A percentile compares a stretch with the other conserved stretches of the same genome.
Evolutionary conservation across 2,113 vertebrate species (phyloP).

Genomic region (Tapirus terrestris): DNA sequence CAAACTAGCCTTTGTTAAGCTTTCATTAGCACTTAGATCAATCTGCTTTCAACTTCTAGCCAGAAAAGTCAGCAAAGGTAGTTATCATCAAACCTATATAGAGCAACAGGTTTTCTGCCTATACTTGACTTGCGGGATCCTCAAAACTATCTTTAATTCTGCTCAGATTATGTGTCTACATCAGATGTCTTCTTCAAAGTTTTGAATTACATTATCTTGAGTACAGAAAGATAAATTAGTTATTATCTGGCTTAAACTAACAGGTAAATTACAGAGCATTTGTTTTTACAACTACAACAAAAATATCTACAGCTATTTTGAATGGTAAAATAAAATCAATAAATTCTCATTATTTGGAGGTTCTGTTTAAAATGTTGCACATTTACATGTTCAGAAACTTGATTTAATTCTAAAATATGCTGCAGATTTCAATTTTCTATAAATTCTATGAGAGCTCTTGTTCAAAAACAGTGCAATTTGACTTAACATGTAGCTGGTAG

Average conservation of each 20-base stretch:
- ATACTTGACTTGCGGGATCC: not conserved
- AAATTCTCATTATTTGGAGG: not conserved
- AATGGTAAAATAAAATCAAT: not conserved
- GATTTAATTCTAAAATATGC: not conserved
- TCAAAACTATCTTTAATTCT: not conserved
- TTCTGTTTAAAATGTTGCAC: not conserved
- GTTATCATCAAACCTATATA: not conserved
- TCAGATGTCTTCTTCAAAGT: not conserved
- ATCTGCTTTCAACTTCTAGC: not conserved
- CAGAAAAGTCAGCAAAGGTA: not conserved
- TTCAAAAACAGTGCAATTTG: not conserved
- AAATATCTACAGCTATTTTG: not conserved
- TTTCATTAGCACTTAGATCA: not conserved
- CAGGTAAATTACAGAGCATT: not conserved
- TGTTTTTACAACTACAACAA: not conserved
- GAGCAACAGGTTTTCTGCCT: not conserved
- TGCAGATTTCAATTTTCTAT: not conserved
- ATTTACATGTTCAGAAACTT: not conserved
- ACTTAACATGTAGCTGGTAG: not conserved
- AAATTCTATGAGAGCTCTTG: not conserved
- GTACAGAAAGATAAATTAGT: not conserved
- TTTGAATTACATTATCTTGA: conserved; percentile 9
- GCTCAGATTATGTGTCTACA: not conserved
- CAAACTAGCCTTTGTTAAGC: not conserved
- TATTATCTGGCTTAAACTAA: not conserved